Evolutionary conservation across 2,888 invertebrate genomes (phyloP).

Genomic region (Troides oblongomaculatus): DNA sequence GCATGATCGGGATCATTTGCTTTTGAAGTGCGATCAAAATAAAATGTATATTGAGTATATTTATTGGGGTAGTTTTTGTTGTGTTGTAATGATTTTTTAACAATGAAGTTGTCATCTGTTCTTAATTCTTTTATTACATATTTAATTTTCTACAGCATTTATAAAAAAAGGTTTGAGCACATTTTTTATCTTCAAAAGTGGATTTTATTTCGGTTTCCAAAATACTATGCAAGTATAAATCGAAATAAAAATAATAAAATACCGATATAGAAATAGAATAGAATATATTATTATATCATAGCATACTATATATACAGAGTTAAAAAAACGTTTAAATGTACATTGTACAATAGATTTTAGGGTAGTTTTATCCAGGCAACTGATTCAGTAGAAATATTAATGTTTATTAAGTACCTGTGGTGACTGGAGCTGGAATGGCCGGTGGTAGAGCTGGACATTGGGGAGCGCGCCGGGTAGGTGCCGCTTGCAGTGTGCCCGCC

Average conservation of each 20-base stretch:
- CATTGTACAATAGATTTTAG: neutral
- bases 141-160: no score
- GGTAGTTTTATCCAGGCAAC: neutral
- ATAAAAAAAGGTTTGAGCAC: no score
- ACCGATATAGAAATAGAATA: no score
- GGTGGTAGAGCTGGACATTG: constrained; percentile 73
- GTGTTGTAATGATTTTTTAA: neutral
- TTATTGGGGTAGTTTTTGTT: neutral
- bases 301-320: neutral
- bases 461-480: constrained; percentile 67
- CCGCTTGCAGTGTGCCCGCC: constrained; percentile 54
- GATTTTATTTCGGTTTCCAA: no score
- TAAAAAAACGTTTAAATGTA: neutral
- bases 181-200: no score
- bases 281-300: neutral
- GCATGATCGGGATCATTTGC: constrained; percentile 15
- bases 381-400: neutral
- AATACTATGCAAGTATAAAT: no score
- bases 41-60: neutral
- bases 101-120: neutral
- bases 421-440: constrained; percentile 75
- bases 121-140: no score
- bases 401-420: constrained; percentile 58
- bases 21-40: constrained; percentile 10
- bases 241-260: neutral